Evolutionary conservation across 2,113 vertebrate species (phyloP), one percentile per base, ranked within the genome.

Genomic region (Aegotheles bennettii): DNA sequence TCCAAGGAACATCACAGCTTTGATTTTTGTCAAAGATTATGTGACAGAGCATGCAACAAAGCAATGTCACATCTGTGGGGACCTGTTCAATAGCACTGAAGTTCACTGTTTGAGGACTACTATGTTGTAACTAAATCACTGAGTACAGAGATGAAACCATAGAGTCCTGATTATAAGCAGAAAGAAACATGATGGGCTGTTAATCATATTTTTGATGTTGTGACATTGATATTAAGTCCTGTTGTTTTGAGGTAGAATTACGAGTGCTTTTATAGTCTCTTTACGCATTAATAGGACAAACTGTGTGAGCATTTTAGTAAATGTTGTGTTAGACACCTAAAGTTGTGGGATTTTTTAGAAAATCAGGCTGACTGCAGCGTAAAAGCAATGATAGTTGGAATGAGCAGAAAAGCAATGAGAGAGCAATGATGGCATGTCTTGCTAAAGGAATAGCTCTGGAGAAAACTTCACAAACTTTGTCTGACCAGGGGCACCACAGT

Each of bases 41-140:
- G 6, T 23, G 16, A 71, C 71, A 28, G 9, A 68, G 4, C 24
- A 73, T 16, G 16, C 42, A 61, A 74, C 8, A n/a, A 53, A 19
- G 5, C 19, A 59, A 5, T 1, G 0, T 36, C 2, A 2, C 29
- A 61, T 28, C 45, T 47, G 2, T 7, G 9, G 28, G 28, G 14
- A 92, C 10, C 14, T 70, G 36, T 82, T 77, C 54, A 57, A 23
- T 10, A 81, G 11, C 29, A 70, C 26, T 50, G 7, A 19, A 43
- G 50, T 73, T 65, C 36, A 56, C 13, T 48, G 24, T 14, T n/a
- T 17, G 21, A 94, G 25, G n/a, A 42, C 17, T 50, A 20, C 19
- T 73, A 56, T 65, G 11, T 47, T 70, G 28, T 42, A 84, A 84
- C n/a, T 73, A 61, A 76, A 63, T 69, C 63, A 61, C n/a, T 28